phyloP scores from a whole-genome alignment of 2,113 vertebrate genomes.

The Coryphaenoides rupestris region DNA sequence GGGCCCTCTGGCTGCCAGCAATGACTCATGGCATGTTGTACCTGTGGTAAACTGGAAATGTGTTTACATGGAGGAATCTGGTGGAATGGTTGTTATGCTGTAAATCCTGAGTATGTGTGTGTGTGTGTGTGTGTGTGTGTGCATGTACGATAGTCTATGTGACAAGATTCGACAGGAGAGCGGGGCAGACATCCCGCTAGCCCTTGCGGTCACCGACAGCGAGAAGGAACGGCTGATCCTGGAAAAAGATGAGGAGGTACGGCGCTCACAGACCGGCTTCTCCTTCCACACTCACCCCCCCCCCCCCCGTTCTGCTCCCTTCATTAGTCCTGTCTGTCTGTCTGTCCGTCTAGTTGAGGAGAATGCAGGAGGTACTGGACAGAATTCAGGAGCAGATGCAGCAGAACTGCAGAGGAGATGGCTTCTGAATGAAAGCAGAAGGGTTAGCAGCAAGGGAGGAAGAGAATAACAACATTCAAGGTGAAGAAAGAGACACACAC shows the following conservation, averaged over 20 bases:
- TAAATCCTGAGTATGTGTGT: background rate
- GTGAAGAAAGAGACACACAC: no score
- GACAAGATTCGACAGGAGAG: slow-evolving; percentile 68
- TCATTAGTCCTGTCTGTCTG: slow-evolving; percentile 1
- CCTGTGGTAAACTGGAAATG: no score
- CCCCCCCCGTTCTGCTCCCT: background rate
- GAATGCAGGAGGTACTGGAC: slow-evolving; percentile 90
- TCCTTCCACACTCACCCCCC: background rate
- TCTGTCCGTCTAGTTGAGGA: slow-evolving; percentile 70
- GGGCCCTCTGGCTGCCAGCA: no score
- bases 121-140: slow-evolving; percentile 17
- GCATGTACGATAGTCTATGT: slow-evolving; percentile 75
- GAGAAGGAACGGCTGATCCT: slow-evolving; percentile 85
- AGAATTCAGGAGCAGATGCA: slow-evolving; percentile 90
- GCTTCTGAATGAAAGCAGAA: background rate
- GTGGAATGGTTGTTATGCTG: no score
- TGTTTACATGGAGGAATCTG: no score
- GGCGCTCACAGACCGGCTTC: background rate
- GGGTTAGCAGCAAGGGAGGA: background rate
- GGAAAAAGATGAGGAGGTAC: slow-evolving; percentile 93
- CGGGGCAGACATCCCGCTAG: slow-evolving; percentile 83
- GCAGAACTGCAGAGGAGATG: slow-evolving; percentile 43
- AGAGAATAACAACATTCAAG: no score
- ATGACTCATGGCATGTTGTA: no score
- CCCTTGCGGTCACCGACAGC: slow-evolving; percentile 74